Conservation (phyloP, 1,140 invertebrate genomes). For the Monochamus saltuarius region DNA sequence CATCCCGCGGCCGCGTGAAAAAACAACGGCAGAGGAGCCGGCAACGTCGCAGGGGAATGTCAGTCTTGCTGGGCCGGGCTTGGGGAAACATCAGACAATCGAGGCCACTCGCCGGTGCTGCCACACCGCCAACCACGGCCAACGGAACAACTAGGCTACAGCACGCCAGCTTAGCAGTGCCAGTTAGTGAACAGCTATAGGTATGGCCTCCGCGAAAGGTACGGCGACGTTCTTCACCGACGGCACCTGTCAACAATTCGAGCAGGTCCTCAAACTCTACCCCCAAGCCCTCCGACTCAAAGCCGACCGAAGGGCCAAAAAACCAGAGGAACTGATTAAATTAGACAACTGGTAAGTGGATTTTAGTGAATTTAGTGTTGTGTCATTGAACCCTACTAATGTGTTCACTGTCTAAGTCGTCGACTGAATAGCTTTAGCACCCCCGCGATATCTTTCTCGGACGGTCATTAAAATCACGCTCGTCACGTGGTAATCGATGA, state of each 20-base stretch:
- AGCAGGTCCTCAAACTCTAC: conserved; percentile 84
- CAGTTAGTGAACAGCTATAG: conserved; percentile 55
- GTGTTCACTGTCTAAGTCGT: conserved; percentile 40
- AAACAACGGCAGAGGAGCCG: conserved; percentile 7
- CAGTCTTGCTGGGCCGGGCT: conserved; percentile 45
- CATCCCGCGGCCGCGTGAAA: conserved; percentile 16
- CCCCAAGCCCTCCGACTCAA: conserved; percentile 83
- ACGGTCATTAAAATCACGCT: conserved; percentile 63
- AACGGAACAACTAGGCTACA: conserved; percentile 18
- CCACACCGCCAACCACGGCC: conserved; percentile 15
- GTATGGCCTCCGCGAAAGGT: conserved; percentile 80
- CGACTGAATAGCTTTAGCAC: conserved; percentile 59
- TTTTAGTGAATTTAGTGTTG: conserved; percentile 27
- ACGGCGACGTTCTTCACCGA: conserved; percentile 88
- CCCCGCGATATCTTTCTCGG: conserved; percentile 59
- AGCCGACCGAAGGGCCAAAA: conserved; percentile 84
- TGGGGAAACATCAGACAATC: conserved; percentile 44
- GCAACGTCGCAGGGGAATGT: conserved; percentile 41
- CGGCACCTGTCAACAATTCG: conserved; percentile 82
- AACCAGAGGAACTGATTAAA: conserved; percentile 89
- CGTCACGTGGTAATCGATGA: conserved; percentile 64
- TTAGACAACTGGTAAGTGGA: conserved; percentile 87
- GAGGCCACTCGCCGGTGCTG: conserved; percentile 36
- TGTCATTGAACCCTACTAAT: conserved; percentile 56
- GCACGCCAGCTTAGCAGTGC: conserved; percentile 42